phyloP scores from a whole-genome alignment of 2,113 vertebrate genomes.

The Scophthalmus maximus region DNA sequence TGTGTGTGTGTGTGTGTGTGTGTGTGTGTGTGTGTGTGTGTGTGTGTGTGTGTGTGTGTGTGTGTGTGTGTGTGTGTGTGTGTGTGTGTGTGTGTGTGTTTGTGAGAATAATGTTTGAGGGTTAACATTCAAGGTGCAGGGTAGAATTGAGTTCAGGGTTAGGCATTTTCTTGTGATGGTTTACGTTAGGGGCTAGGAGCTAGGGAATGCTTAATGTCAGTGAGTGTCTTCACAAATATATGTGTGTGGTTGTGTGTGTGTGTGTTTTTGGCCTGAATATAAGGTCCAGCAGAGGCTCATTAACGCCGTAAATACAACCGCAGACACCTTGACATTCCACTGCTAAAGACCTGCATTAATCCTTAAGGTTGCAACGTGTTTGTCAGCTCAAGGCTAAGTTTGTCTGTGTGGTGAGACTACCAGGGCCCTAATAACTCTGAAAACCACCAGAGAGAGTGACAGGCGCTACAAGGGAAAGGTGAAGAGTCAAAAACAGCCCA shows the following conservation, averaged over 20 bases:
- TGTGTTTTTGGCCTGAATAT: background rate
- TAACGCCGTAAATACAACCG: conserved; percentile 39
- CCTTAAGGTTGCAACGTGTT: conserved; percentile 17
- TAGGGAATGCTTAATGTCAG: background rate
- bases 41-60: no score
- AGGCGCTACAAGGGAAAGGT: background rate
- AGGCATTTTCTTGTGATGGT: background rate
- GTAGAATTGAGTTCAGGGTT: background rate
- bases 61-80: no score
- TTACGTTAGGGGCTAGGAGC: background rate
- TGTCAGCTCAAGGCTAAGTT: background rate
- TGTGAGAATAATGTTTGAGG: no score
- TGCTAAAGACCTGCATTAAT: conserved; percentile 35
- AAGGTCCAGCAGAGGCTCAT: conserved; percentile 22
- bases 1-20: no score
- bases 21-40: no score
- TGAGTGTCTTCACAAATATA: background rate
- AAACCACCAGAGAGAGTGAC: background rate
- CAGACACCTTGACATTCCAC: conserved; percentile 14
- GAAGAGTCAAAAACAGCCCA: background rate
- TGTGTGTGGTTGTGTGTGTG: background rate
- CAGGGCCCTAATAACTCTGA: background rate
- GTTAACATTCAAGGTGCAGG: background rate
- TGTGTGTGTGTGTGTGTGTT: no score
- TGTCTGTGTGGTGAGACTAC: conserved; percentile 4